Percentiles rank a stretch among this genome's conserved stretches.
Evolutionary conservation across 1,140 invertebrate species (phyloP).

Genomic region (Popillia japonica): DNA sequence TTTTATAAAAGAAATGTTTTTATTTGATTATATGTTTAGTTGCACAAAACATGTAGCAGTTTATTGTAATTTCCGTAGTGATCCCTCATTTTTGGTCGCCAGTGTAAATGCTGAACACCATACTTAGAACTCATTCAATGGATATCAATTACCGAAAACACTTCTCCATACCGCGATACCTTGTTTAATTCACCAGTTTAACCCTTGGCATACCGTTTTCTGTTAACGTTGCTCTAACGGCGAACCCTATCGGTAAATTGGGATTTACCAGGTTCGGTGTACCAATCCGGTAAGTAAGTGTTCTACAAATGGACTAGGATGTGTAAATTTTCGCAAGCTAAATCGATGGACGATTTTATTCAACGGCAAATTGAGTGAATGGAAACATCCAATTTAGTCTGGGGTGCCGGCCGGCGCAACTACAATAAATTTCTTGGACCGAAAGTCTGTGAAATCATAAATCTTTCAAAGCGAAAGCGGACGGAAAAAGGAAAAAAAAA

Average conservation of each 20-base stretch:
- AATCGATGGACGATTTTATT: conserved; percentile 38
- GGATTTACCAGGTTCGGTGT: conserved; percentile 31
- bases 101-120: too few relatives aligned
- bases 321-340: background rate
- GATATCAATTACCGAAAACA: too few relatives aligned
- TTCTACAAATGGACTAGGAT: background rate
- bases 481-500: background rate
- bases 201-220: background rate
- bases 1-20: too few relatives aligned
- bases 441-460: conserved; percentile 40
- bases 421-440: conserved; percentile 40
- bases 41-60: too few relatives aligned
- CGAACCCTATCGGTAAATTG: background rate
- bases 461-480: conserved; percentile 28
- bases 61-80: too few relatives aligned
- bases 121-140: too few relatives aligned
- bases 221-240: background rate
- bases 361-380: conserved; percentile 45
- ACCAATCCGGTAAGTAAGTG: conserved; percentile 26
- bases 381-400: conserved; percentile 43
- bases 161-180: too few relatives aligned
- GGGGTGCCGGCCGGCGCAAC: background rate
- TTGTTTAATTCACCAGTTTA: background rate
- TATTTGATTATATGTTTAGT: too few relatives aligned
- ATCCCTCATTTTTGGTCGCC: too few relatives aligned